A percentile compares a stretch with the other conserved stretches of the same genome.
These are phyloP conservation scores for Scrobipalpa atriplicella DNA, from an alignment of 2,888 invertebrate genomes.

Conservation along the genomic window DNA sequence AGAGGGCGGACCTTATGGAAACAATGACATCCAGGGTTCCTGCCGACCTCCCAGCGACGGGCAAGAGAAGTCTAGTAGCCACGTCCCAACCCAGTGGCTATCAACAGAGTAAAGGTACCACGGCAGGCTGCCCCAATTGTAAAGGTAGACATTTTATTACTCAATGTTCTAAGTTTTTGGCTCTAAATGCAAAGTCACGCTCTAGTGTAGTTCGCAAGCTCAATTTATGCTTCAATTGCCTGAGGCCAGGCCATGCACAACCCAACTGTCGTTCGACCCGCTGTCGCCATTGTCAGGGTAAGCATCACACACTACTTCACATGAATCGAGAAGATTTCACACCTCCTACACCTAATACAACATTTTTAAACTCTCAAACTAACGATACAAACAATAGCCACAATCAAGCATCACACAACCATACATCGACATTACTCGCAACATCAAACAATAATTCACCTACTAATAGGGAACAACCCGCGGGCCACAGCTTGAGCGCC, in stretches of 20 bases:
- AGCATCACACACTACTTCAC: slow-evolving; percentile 31
- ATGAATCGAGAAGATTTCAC: slow-evolving; percentile 1
- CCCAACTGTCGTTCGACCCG: slow-evolving; percentile 26
- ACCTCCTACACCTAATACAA: neutral
- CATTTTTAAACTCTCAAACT: neutral
- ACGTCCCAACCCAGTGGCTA: neutral
- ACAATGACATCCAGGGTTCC: neutral
- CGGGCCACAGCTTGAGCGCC: neutral
- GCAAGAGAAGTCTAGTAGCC: slow-evolving; percentile 7
- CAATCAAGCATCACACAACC: neutral
- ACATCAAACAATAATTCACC: neutral
- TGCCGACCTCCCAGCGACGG: neutral
- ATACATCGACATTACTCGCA: neutral
- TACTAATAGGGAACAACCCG: neutral
- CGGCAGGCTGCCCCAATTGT: slow-evolving; percentile 21
- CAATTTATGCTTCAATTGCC: slow-evolving; percentile 29
- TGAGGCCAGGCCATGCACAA: slow-evolving; percentile 26
- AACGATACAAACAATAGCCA: neutral
- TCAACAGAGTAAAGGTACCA: neutral
- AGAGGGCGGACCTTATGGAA: slow-evolving; percentile 7
- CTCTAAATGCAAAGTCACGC: slow-evolving; percentile 20
- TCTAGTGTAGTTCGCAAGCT: neutral
- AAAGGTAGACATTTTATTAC: slow-evolving; percentile 18
- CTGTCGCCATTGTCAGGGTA: slow-evolving; percentile 29
- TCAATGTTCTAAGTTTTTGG: slow-evolving; percentile 22